phyloP scores from a whole-genome alignment of 2,113 vertebrate genomes.

The Clarias magur region DNA sequence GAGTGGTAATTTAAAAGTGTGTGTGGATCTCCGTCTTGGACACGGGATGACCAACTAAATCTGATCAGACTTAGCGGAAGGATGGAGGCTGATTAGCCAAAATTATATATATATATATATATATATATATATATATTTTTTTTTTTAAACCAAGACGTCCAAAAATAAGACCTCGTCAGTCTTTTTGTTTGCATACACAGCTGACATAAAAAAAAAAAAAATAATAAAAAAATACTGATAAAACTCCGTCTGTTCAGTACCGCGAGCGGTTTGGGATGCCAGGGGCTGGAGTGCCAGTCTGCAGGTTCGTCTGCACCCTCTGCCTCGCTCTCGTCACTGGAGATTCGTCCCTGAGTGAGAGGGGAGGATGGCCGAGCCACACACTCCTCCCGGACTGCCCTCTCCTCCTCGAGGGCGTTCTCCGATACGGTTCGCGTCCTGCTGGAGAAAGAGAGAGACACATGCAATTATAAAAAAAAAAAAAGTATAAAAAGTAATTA shows the following conservation, averaged over 20 bases:
- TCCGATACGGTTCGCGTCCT: conserved; percentile 73
- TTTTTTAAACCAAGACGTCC: not conserved
- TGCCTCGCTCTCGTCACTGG: conserved; percentile 88
- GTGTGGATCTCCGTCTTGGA: not conserved
- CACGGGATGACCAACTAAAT: not conserved
- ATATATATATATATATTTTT: too few species aligned
- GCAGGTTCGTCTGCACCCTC: conserved; percentile 71
- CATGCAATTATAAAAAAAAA: not conserved
- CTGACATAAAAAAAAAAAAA: too few species aligned
- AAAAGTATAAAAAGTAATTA: not conserved
- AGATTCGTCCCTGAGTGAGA: conserved; percentile 73
- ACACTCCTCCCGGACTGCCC: conserved; percentile 68
- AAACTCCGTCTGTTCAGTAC: conserved; percentile 63
- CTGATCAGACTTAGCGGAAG: not conserved
- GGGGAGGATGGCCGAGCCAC: conserved; percentile 69
- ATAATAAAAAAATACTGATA: not conserved
- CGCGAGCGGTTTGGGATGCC: conserved; percentile 82
- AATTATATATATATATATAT: too few species aligned
- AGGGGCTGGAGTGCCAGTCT: conserved; percentile 75
- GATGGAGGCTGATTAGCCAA: not conserved
- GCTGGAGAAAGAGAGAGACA: conserved; percentile 22
- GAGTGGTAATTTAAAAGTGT: not conserved
- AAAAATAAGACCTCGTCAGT: not conserved
- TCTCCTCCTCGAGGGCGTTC: conserved; percentile 74
- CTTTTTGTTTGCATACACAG: not conserved